A percentile compares a stretch with the other conserved stretches of the same genome.
These are phyloP conservation scores for Lepetodrilus schrolli DNA, from an alignment of 2,888 invertebrate species.

Conservation along the genomic window DNA sequence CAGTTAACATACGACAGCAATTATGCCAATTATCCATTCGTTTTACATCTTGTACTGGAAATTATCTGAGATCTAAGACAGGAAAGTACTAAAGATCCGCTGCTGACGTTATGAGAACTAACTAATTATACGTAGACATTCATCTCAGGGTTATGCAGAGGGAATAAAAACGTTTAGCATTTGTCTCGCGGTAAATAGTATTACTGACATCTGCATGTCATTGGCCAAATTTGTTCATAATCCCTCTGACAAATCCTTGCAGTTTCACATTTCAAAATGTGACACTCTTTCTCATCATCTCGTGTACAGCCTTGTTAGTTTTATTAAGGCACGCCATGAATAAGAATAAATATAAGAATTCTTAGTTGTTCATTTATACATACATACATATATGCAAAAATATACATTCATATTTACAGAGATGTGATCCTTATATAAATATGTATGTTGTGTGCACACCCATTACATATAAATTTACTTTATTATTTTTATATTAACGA, in stretches of 20 bases:
- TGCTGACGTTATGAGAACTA: background rate
- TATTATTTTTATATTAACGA: too few relatives aligned
- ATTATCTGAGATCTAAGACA: background rate
- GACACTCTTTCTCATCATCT: too few relatives aligned
- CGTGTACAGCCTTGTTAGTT: too few relatives aligned
- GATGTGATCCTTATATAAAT: too few relatives aligned
- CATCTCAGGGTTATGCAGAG: background rate
- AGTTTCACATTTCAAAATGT: too few relatives aligned
- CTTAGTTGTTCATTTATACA: too few relatives aligned
- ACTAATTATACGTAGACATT: background rate
- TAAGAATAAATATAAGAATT: too few relatives aligned
- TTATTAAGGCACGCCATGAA: too few relatives aligned
- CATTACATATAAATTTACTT: too few relatives aligned
- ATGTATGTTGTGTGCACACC: too few relatives aligned
- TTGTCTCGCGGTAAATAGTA: background rate
- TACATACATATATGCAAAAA: too few relatives aligned
- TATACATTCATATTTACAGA: too few relatives aligned
- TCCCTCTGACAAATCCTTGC: background rate
- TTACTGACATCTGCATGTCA: conserved; percentile 6
- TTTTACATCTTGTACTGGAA: background rate
- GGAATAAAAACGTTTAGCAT: background rate
- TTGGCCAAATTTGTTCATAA: background rate
- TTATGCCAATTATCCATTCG: conserved; percentile 6
- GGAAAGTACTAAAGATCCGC: background rate
- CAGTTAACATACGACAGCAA: conserved; percentile 1